phyloP scores from a whole-genome alignment of 2,113 vertebrate genomes.

The Pardalotus punctatus region DNA sequence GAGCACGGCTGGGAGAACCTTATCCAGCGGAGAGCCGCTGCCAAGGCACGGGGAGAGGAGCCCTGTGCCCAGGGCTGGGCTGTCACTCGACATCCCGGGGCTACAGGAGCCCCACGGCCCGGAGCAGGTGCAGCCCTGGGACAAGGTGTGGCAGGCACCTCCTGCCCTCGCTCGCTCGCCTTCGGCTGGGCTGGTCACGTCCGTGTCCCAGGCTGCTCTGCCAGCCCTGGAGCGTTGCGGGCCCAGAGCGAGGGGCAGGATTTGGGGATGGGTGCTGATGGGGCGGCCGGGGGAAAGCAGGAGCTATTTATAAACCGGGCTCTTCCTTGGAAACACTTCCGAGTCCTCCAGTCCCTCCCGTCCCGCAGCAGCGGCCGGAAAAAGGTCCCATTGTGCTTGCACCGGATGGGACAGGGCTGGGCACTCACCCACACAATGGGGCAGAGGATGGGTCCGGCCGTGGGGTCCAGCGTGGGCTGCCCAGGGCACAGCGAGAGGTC shows the following conservation, averaged over 20 bases:
- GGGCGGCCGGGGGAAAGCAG: background rate
- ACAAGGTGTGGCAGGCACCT: background rate
- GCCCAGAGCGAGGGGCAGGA: background rate
- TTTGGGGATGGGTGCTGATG: background rate
- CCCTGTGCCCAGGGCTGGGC: background rate
- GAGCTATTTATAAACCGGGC: slow-evolving; percentile 44
- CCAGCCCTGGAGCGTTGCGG: background rate
- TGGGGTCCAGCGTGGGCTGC: background rate
- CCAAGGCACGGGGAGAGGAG: background rate
- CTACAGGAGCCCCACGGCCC: accelerated
- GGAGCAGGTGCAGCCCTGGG: background rate
- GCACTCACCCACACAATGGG: slow-evolving; percentile 45
- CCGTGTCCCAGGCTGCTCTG: background rate
- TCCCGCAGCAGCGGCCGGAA: background rate
- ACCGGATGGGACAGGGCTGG: background rate
- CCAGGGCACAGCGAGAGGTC: background rate
- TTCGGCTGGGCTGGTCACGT: accelerated
- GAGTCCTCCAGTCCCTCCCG: background rate
- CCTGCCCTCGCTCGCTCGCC: accelerated
- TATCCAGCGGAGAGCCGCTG: background rate
- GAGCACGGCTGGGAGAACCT: background rate
- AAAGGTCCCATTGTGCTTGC: slow-evolving; percentile 36
- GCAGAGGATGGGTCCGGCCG: background rate
- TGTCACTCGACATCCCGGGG: background rate
- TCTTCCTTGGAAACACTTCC: slow-evolving; percentile 35